phyloP scores from a whole-genome alignment of 2,797 vertebrate genomes.

The Streptopelia turtur region DNA sequence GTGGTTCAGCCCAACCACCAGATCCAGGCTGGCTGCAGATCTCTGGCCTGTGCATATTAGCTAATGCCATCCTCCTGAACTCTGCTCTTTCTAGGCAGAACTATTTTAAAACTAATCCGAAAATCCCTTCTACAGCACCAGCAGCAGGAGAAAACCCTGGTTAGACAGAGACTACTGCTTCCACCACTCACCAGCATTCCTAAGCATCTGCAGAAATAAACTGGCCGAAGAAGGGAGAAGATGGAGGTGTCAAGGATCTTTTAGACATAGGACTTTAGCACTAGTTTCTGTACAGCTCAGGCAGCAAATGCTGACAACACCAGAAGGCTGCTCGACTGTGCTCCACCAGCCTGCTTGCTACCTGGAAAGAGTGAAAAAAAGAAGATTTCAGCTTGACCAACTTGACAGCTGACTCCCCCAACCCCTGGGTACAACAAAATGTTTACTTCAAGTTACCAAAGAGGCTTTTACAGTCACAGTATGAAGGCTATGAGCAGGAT shows the following conservation, averaged over 20 bases:
- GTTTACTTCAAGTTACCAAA: background rate
- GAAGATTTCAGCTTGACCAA: background rate
- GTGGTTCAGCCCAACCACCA: background rate
- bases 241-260: background rate
- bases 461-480: background rate
- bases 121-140: background rate
- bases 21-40: background rate
- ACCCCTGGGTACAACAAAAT: background rate
- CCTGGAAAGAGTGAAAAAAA: background rate
- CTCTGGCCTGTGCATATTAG: background rate
- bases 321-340: background rate
- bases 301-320: background rate
- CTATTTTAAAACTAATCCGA: background rate
- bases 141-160: background rate
- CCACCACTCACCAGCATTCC: background rate
- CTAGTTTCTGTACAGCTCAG: background rate
- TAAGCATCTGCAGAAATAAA: constrained; percentile 4
- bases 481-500: background rate
- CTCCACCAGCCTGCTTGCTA: background rate
- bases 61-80: background rate
- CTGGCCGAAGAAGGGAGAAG: background rate
- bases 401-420: background rate
- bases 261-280: background rate
- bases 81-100: constrained; percentile 33
- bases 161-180: background rate